Conservation (phyloP, 2,888 invertebrate genomes). For the Eremobia ochroleuca region DNA sequence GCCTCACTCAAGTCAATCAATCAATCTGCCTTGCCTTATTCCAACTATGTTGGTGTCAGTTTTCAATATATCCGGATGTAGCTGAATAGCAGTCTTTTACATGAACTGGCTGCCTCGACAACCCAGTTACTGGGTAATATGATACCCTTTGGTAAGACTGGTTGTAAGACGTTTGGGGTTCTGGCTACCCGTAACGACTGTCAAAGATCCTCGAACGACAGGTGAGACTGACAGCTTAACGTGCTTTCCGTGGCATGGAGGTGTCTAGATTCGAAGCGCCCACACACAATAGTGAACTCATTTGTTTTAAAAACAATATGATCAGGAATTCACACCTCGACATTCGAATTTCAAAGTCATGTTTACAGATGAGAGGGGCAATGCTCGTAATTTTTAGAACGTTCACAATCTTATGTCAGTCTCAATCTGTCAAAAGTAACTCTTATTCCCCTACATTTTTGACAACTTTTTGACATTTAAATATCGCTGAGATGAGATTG, state of each 20-base stretch:
- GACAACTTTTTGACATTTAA: too few relatives aligned
- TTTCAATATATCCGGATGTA: not conserved
- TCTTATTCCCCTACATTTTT: too few relatives aligned
- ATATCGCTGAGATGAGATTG: too few relatives aligned
- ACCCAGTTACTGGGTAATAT: not conserved
- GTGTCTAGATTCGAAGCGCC: not conserved
- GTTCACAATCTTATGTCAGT: too few relatives aligned
- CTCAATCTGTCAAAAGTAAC: too few relatives aligned
- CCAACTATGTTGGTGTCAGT: not conserved
- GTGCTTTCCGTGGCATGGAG: not conserved
- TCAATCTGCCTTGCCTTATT: not conserved
- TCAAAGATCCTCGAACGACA: not conserved
- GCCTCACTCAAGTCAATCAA: not conserved
- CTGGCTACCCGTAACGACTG: not conserved
- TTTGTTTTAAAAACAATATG: not conserved
- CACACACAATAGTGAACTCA: not conserved
- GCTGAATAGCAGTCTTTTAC: not conserved
- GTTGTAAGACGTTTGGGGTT: not conserved
- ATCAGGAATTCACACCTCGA: not conserved
- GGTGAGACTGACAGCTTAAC: not conserved
- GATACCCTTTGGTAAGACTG: not conserved
- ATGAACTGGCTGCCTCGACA: not conserved
- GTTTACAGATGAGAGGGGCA: not conserved
- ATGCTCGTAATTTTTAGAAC: too few relatives aligned
- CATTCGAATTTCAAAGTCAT: not conserved